phyloP scores from a whole-genome alignment of 2,113 vertebrate species.

The Reinhardtius hippoglossoides region DNA sequence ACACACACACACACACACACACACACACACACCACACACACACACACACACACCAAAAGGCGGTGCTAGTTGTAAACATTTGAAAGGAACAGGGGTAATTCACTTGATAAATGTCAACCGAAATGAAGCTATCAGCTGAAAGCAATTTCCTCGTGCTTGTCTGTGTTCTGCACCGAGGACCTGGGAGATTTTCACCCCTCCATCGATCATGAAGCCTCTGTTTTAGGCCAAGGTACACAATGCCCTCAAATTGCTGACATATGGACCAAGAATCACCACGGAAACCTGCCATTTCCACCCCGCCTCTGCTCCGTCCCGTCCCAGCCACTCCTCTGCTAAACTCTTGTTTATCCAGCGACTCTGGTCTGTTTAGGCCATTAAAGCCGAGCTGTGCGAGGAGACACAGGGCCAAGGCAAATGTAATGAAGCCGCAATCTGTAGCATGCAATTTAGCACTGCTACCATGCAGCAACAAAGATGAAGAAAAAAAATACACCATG shows the following conservation, averaged over 20 bases:
- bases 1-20: conserved; percentile 12
- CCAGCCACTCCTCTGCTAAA: conserved; percentile 84
- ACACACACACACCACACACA: conserved; percentile 7
- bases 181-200: conserved; percentile 91
- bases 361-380: conserved; percentile 75
- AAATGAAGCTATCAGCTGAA: conserved; percentile 95
- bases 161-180: conserved; percentile 87
- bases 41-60: conserved; percentile 34
- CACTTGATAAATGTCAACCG: conserved; percentile 93
- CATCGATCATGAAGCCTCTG: conserved; percentile 95
- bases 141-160: conserved; percentile 92
- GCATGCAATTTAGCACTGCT: conserved; percentile 6
- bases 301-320: conserved; percentile 69
- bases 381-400: conserved; percentile 48
- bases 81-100: conserved; percentile 81
- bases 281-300: conserved; percentile 86
- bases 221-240: conserved; percentile 98
- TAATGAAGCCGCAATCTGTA: conserved; percentile 44
- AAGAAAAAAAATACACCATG: neutral
- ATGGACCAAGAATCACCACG: conserved; percentile 85
- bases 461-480: conserved; percentile 1
- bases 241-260: conserved; percentile 99
- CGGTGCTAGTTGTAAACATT: conserved; percentile 80
- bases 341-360: conserved; percentile 92
- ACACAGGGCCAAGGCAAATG: conserved; percentile 43